Evolutionary conservation across 2,888 invertebrate genomes (phyloP).

Genomic region (Megaustenia siamemsis): DNA sequence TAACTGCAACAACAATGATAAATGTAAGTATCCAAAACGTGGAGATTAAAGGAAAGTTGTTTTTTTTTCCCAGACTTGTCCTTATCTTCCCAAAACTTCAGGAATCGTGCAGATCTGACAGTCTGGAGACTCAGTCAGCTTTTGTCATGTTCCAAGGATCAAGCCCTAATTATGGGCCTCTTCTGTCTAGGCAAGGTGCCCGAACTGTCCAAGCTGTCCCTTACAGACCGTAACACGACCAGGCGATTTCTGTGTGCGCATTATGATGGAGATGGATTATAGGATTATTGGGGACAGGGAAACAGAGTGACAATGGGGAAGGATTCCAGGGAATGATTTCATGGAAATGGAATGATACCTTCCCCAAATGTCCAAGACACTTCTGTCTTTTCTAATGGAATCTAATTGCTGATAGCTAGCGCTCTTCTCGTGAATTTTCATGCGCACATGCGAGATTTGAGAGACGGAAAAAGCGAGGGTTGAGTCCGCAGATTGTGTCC

Average conservation of each 20-base stretch:
- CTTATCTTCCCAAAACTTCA: neutral
- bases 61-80: neutral
- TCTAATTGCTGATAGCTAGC: slow-evolving; percentile 44
- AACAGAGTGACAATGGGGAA: neutral
- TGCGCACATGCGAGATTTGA: slow-evolving; percentile 47
- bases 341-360: slow-evolving; percentile 30
- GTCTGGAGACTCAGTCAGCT: neutral
- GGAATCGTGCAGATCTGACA: slow-evolving; percentile 31
- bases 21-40: too few species aligned
- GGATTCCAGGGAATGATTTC: neutral
- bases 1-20: too few species aligned
- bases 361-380: neutral
- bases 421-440: slow-evolving; percentile 45
- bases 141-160: slow-evolving; percentile 11
- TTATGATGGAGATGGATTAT: slow-evolving; percentile 11
- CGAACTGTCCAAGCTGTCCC: neutral
- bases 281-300: neutral
- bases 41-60: too few species aligned
- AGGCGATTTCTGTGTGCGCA: neutral
- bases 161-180: slow-evolving; percentile 20
- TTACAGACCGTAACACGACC: neutral
- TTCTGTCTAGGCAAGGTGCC: slow-evolving; percentile 4
- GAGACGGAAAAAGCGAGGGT: neutral
- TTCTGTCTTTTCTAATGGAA: slow-evolving; percentile 41
- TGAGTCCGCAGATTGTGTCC: slow-evolving; percentile 42